Percentiles rank a stretch among this genome's conserved stretches.
phyloP scores from a whole-genome alignment of 2,888 invertebrate genomes.

The Willowsia nigromaculata region DNA sequence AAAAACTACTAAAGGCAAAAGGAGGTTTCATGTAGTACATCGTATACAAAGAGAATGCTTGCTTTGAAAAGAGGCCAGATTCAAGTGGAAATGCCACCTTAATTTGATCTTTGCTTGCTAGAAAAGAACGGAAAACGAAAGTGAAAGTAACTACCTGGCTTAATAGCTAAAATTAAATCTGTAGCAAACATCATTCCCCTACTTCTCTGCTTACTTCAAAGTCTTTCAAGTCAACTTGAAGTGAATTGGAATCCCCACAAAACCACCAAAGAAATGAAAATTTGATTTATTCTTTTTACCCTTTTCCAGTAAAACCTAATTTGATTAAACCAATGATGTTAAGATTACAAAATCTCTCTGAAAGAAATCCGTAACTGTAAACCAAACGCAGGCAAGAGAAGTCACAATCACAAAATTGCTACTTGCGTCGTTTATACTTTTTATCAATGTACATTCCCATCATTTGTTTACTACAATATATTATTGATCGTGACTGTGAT shows the following conservation, averaged over 20 bases:
- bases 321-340: constrained; percentile 31
- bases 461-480: background rate
- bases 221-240: background rate
- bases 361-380: background rate
- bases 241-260: constrained; percentile 8
- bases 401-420: background rate
- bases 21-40: too few relatives aligned
- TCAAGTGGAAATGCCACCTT: background rate
- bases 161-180: background rate
- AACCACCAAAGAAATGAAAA: constrained; percentile 46
- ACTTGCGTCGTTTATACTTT: background rate
- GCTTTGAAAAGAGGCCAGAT: background rate
- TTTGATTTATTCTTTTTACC: constrained; percentile 39
- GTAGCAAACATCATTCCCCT: background rate
- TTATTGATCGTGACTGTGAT: background rate
- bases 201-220: background rate
- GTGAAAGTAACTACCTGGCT: background rate
- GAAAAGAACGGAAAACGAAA: background rate
- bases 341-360: constrained; percentile 7
- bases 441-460: background rate
- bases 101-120: background rate
- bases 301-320: constrained; percentile 7
- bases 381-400: background rate
- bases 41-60: too few relatives aligned
- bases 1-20: too few relatives aligned